Percentiles rank a stretch among this genome's conserved stretches.
Conservation (phyloP, 2,113 vertebrate species). For the Dipodomys ordii region DNA sequence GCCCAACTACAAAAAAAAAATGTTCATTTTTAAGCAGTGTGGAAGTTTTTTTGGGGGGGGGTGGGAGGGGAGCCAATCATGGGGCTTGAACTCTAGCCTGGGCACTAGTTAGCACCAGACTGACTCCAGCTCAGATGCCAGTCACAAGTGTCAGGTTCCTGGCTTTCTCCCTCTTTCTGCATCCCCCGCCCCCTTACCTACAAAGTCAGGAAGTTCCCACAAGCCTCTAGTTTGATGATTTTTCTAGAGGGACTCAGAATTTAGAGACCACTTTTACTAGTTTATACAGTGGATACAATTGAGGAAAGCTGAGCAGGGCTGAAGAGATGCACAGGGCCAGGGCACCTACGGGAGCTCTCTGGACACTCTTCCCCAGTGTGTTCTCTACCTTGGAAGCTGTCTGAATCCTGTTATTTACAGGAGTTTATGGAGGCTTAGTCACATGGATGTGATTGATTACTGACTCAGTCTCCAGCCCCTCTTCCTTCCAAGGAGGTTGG, state of each 20-base stretch:
- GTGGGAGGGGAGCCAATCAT: neutral
- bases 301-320: neutral
- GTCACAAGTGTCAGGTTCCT: neutral
- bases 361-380: neutral
- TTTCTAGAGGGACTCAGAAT: neutral
- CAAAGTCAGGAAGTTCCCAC: neutral
- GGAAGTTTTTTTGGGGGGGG: neutral
- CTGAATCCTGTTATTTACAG: neutral
- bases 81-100: no score
- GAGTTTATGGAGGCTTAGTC: neutral
- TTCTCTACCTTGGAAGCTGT: neutral
- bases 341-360: neutral
- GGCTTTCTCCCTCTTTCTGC: neutral
- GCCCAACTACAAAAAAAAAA: neutral
- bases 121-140: neutral
- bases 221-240: neutral
- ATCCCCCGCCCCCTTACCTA: neutral
- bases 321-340: neutral
- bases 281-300: neutral
- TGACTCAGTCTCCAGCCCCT: neutral
- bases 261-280: neutral
- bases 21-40: slow-evolving; percentile 22
- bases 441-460: neutral
- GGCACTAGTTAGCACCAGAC: neutral
- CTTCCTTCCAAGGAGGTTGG: neutral